These are phyloP conservation scores for Nicator chloris DNA, from an alignment of 2,113 vertebrate genomes.

Conservation along the genomic window DNA sequence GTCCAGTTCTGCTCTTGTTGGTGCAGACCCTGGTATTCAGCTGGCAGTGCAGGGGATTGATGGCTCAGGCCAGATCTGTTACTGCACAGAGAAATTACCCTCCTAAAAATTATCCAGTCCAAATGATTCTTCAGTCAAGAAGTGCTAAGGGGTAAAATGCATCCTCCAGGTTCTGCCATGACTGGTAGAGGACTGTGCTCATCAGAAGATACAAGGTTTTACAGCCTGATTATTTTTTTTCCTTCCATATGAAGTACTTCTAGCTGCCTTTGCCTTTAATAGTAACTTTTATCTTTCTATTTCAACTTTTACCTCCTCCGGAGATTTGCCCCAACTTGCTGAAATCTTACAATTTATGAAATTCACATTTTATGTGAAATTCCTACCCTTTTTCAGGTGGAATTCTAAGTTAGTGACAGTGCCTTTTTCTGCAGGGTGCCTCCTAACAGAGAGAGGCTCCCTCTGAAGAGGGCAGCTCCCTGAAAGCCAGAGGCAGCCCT, in stretches of 20 bases:
- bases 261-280: not conserved
- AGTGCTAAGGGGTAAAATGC: not conserved
- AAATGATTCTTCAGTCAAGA: not conserved
- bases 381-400: not conserved
- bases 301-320: not conserved
- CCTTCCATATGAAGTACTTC: not conserved
- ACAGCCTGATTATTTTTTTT: not conserved
- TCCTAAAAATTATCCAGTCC: not conserved
- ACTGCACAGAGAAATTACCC: not conserved
- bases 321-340: not conserved
- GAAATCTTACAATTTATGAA: not conserved
- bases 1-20: not conserved
- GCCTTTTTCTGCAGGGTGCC: not conserved
- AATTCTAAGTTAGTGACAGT: not conserved
- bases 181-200: not conserved
- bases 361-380: not conserved
- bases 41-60: not conserved
- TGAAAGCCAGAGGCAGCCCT: not conserved
- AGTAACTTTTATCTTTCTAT: not conserved
- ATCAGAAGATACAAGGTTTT: not conserved
- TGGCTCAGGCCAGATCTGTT: not conserved
- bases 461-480: not conserved
- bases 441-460: not conserved
- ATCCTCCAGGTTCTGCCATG: not conserved
- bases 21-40: not conserved